phyloP scores from a whole-genome alignment of 2,888 invertebrate species.

The Syritta pipiens region DNA sequence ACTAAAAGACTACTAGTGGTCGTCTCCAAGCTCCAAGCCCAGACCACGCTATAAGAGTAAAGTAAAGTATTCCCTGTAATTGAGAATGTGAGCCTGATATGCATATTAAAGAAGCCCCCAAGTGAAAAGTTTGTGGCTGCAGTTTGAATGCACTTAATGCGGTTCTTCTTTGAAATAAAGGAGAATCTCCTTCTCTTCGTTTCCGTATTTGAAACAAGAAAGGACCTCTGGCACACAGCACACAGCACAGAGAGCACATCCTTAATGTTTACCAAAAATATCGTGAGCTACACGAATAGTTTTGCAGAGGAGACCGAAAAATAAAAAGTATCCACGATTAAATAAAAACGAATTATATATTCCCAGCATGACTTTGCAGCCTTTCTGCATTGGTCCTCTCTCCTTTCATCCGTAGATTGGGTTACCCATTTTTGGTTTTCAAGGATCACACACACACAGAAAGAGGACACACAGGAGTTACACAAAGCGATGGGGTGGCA shows the following conservation, averaged over 20 bases:
- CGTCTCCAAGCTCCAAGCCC: no score
- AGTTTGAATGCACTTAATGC: constrained; percentile 47
- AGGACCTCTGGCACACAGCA: no score
- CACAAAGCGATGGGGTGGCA: neutral
- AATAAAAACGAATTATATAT: constrained; percentile 62
- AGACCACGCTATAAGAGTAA: neutral
- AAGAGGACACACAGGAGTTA: neutral
- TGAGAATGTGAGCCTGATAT: constrained; percentile 28
- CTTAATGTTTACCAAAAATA: constrained; percentile 50
- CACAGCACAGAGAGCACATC: constrained; percentile 40
- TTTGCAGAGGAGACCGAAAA: constrained; percentile 5
- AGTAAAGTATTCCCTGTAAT: constrained; percentile 14
- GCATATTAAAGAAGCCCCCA: constrained; percentile 48
- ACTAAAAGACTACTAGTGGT: no score
- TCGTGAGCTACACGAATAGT: constrained; percentile 24
- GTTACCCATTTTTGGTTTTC: constrained; percentile 26
- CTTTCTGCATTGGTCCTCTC: constrained; percentile 49
- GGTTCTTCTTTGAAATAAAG: constrained; percentile 43
- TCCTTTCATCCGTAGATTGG: constrained; percentile 37
- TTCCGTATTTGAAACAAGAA: no score
- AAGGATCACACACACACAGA: constrained; percentile 6
- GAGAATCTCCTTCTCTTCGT: neutral
- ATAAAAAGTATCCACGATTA: constrained; percentile 40
- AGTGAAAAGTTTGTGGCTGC: constrained; percentile 37
- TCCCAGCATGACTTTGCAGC: constrained; percentile 53